Evolutionary conservation across 2,888 invertebrate genomes (phyloP).

Genomic region (Chrysomela aeneicollis): DNA sequence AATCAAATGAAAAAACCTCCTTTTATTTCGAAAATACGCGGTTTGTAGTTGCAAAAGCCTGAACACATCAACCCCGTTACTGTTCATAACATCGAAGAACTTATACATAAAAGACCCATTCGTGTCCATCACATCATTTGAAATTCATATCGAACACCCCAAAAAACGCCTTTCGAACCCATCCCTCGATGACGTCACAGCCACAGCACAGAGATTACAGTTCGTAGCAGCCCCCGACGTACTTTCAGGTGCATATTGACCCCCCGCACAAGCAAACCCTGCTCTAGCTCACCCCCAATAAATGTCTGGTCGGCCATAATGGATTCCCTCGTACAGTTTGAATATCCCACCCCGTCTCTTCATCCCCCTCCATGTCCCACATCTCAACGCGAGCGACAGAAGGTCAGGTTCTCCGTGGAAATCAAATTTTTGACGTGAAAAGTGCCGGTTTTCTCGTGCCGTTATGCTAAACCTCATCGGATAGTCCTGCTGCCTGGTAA

Average conservation of each 20-base stretch:
- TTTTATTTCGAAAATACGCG: too few relatives aligned
- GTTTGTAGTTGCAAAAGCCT: too few relatives aligned
- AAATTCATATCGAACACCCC: neutral
- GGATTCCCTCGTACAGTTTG: conserved; percentile 43
- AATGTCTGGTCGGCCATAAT: conserved; percentile 33
- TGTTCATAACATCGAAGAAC: too few relatives aligned
- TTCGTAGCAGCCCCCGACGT: too few relatives aligned
- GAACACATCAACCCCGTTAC: too few relatives aligned
- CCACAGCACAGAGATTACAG: too few relatives aligned
- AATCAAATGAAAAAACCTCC: too few relatives aligned
- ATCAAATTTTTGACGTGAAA: conserved; percentile 21
- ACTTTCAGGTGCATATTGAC: neutral
- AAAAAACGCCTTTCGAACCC: neutral
- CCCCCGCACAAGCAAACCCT: neutral
- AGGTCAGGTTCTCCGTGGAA: conserved; percentile 38
- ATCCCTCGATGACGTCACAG: too few relatives aligned
- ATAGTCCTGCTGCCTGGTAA: conserved; percentile 21
- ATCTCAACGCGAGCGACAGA: conserved; percentile 37
- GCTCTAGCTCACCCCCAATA: conserved; percentile 2
- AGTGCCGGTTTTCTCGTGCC: conserved; percentile 17
- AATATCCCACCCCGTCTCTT: conserved; percentile 37
- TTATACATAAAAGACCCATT: too few relatives aligned
- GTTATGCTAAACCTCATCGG: conserved; percentile 23
- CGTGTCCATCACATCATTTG: neutral
- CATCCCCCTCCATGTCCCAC: conserved; percentile 36